Conservation (phyloP, 2,113 vertebrate species). For the Mastomys coucha region DNA sequence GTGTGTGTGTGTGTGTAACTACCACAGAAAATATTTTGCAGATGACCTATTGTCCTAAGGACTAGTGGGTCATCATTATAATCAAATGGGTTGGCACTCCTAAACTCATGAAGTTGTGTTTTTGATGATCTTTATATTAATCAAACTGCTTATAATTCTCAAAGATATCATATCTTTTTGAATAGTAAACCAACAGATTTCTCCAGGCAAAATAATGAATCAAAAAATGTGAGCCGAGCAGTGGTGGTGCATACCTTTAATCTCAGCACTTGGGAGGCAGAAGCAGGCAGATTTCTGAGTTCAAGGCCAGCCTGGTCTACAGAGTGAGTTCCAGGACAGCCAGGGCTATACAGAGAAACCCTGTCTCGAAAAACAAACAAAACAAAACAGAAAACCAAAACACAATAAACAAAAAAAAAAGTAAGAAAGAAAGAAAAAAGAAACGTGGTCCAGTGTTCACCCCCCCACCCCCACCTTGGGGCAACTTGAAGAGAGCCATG, state of each 20-base stretch:
- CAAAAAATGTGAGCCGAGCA: background rate
- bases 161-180: background rate
- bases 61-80: background rate
- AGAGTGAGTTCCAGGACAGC: too few relatives aligned
- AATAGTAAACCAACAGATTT: slow-evolving; percentile 26
- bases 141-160: slow-evolving; percentile 11
- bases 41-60: background rate
- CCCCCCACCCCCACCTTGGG: background rate
- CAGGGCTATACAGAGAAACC: too few relatives aligned
- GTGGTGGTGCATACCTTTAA: too few relatives aligned
- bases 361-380: too few relatives aligned
- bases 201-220: slow-evolving; percentile 16
- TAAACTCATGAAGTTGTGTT: background rate
- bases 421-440: too few relatives aligned
- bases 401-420: too few relatives aligned
- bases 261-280: too few relatives aligned
- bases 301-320: too few relatives aligned
- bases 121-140: slow-evolving; percentile 20
- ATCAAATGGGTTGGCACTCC: background rate
- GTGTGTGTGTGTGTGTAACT: background rate
- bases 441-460: background rate
- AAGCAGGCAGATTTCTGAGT: too few relatives aligned
- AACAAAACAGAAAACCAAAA: too few relatives aligned
- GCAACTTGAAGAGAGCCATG: background rate
- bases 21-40: background rate